phyloP scores from a whole-genome alignment of 1,140 invertebrate genomes.

The Neelides sp. region DNA sequence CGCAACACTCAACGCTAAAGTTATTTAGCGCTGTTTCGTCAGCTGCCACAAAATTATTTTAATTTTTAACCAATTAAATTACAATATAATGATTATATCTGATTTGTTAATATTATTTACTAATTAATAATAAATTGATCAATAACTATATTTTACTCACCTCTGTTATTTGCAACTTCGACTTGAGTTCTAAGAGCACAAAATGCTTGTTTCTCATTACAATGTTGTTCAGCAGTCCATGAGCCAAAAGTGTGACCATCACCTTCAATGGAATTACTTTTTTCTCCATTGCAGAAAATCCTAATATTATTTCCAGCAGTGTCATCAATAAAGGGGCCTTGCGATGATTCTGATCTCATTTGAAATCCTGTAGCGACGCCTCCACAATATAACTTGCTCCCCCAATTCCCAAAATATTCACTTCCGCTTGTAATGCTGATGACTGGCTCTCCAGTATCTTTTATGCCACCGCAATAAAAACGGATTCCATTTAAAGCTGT shows the following conservation, averaged over 20 bases:
- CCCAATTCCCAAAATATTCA: conserved; percentile 1
- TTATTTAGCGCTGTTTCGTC: neutral
- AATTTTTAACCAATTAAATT: no score
- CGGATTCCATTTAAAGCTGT: no score
- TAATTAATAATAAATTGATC: neutral
- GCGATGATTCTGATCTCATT: neutral
- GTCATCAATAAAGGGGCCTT: neutral
- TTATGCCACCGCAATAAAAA: no score
- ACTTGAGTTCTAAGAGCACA: neutral
- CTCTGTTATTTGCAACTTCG: neutral
- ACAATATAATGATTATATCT: no score
- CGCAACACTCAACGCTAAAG: neutral
- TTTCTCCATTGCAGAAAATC: neutral
- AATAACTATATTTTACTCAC: neutral
- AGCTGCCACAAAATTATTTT: neutral
- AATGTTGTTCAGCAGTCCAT: neutral
- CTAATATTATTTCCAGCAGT: conserved; percentile 1
- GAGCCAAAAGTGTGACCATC: neutral
- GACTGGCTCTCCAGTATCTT: no score
- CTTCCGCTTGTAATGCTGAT: no score
- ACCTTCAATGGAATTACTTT: neutral
- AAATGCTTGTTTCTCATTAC: neutral
- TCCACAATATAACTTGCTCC: neutral
- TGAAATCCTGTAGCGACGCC: neutral
- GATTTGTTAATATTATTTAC: no score